Evolutionary conservation across 2,888 invertebrate species (phyloP), one percentile per base, ranked within the genome.

Genomic region (Caenorhabditis sinica): DNA sequence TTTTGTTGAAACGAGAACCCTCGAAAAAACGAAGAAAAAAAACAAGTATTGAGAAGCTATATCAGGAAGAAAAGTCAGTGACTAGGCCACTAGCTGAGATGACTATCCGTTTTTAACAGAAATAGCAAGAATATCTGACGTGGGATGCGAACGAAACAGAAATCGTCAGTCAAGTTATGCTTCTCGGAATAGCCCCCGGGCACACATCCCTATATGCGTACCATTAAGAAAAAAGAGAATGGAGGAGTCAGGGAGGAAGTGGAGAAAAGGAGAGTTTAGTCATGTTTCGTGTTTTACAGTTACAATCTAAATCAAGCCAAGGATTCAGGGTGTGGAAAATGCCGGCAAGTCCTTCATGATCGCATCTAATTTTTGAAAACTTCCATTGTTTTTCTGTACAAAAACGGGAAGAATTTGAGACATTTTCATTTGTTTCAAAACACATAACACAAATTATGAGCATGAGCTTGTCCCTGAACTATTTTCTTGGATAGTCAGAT

Each of bases 71-170:
- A 56, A 28, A 28, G 23, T 49, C n/a, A 28, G 30, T n/a, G 65
- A 45, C 65, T 49, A n/a, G n/a, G n/a, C n/a, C n/a, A n/a, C n/a
- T n/a, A n/a, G n/a, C 5, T 45, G 4, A 17, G 17, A 49, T 49
- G 20, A 49, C n/a, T 49, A 65, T 28, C 51, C 36, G 28, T 23
- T 49, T 61, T 9, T n/a, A 51, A 53, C 49, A 23, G 25, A 53
- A 63, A 53, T 49, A 73, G 61, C 49, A 63, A 20, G 15, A 40
- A 58, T 43, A 36, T 61, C 69, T 61, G 61, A 63, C 61, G 61
- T 71, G 79, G 15, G 79, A 28, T 53, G 45, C 65, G 51, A 66
- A 60, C 65, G 79, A 79, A 79, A 79, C 71, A 79, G 49, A 40
- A 40, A 72, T 72, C 65, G 72, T 80, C 72, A 72, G 43, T 61